A percentile compares a stretch with the other conserved stretches of the same genome.
These are phyloP conservation scores for Protobothrops flavoviridis DNA, from an alignment of 2,113 vertebrate genomes.

Conservation along the genomic window DNA sequence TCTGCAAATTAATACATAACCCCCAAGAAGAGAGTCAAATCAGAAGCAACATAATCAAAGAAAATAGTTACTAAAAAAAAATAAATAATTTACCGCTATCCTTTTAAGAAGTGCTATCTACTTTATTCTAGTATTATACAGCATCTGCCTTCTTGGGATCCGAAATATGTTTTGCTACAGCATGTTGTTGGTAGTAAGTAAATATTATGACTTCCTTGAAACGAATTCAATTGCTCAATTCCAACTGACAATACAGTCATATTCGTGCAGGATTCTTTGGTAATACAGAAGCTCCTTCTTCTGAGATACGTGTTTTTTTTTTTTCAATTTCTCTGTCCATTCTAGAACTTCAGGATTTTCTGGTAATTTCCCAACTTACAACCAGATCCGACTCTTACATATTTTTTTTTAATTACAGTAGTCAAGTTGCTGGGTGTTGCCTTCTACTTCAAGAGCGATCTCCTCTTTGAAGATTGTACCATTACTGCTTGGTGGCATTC, in stretches of 20 bases:
- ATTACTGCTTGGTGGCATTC: neutral
- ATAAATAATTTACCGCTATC: neutral
- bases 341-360: neutral
- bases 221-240: neutral
- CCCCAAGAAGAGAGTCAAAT: neutral
- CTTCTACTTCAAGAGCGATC: neutral
- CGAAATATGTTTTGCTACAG: neutral
- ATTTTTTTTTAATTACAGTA: neutral
- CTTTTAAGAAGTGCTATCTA: neutral
- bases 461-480: neutral
- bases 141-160: neutral
- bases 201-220: neutral
- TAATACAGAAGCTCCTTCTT: neutral
- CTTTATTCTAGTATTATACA: neutral
- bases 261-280: neutral
- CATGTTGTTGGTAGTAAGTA: neutral
- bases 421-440: neutral
- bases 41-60: neutral
- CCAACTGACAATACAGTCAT: neutral
- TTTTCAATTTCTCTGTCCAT: neutral
- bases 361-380: neutral
- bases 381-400: neutral
- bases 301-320: neutral
- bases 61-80: neutral
- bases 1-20: slow-evolving; percentile 41